These are phyloP conservation scores for Phytoseiulus persimilis DNA, from an alignment of 2,888 invertebrate species.

Conservation along the genomic window DNA sequence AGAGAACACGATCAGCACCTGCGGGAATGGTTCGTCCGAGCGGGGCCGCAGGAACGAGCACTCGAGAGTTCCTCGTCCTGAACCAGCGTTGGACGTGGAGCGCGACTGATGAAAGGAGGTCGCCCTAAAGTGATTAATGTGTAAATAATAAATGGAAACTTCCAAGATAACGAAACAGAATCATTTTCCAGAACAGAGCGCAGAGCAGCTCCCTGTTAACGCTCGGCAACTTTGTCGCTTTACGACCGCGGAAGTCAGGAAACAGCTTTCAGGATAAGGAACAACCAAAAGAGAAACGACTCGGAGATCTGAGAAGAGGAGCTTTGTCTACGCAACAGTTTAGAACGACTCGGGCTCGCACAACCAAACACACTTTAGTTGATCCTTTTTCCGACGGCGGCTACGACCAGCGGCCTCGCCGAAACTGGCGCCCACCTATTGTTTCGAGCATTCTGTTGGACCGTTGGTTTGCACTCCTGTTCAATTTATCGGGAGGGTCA, in stretches of 20 bases:
- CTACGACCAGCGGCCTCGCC: background rate
- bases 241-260: background rate
- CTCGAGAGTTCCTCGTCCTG: too few species aligned
- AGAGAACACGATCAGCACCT: too few species aligned
- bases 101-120: background rate
- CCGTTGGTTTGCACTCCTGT: too few species aligned
- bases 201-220: background rate
- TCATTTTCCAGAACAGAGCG: background rate
- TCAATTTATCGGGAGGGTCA: too few species aligned
- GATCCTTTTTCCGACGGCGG: background rate
- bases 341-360: background rate
- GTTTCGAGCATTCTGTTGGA: too few species aligned
- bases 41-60: too few species aligned
- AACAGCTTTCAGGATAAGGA: background rate
- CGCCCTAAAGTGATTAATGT: slow-evolving; percentile 36
- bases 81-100: background rate
- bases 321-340: background rate
- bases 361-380: background rate
- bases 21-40: too few species aligned
- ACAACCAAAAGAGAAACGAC: background rate
- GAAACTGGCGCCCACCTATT: too few species aligned
- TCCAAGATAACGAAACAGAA: background rate
- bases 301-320: background rate
- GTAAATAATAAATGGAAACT: slow-evolving; percentile 29
- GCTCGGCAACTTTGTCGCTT: background rate